Conservation (phyloP, 2,113 vertebrate species). For the Ciconia maguari region DNA sequence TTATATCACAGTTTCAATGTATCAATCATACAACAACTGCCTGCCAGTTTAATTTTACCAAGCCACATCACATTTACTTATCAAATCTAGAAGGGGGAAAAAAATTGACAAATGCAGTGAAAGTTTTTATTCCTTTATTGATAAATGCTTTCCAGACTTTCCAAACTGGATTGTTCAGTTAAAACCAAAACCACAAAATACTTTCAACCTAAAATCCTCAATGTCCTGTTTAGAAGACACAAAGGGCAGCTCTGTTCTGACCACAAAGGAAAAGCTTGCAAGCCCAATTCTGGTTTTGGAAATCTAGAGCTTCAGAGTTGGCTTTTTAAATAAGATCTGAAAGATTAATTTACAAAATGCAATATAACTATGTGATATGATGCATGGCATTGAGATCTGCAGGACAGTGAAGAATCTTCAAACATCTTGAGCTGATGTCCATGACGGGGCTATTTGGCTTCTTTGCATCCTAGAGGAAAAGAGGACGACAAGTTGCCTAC, state of each 20-base stretch:
- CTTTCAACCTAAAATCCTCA: conserved; percentile 34
- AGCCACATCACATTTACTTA: background rate
- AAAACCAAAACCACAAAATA: conserved; percentile 77
- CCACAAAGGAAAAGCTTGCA: conserved; percentile 54
- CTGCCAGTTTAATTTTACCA: background rate
- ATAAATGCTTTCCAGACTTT: conserved; percentile 71
- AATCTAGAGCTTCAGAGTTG: conserved; percentile 56
- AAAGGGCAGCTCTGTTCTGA: conserved; percentile 42
- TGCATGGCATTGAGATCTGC: conserved; percentile 58
- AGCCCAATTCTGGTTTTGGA: conserved; percentile 58
- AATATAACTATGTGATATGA: conserved; percentile 62
- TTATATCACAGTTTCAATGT: background rate
- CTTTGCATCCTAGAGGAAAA: conserved; percentile 60
- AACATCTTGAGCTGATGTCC: conserved; percentile 64
- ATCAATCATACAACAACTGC: background rate
- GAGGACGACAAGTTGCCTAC: background rate
- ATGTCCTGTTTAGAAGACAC: conserved; percentile 39
- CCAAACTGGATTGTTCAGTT: conserved; percentile 70
- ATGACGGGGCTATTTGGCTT: conserved; percentile 74
- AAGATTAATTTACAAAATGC: conserved; percentile 74
- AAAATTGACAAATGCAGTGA: background rate
- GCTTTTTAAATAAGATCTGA: conserved; percentile 69
- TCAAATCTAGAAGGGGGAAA: background rate
- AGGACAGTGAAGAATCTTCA: conserved; percentile 67
- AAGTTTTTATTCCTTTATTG: conserved; percentile 75